Percentiles rank a stretch among this genome's conserved stretches.
Conservation (phyloP, 2,888 invertebrate species). For the Eutolmus rufibarbis region DNA sequence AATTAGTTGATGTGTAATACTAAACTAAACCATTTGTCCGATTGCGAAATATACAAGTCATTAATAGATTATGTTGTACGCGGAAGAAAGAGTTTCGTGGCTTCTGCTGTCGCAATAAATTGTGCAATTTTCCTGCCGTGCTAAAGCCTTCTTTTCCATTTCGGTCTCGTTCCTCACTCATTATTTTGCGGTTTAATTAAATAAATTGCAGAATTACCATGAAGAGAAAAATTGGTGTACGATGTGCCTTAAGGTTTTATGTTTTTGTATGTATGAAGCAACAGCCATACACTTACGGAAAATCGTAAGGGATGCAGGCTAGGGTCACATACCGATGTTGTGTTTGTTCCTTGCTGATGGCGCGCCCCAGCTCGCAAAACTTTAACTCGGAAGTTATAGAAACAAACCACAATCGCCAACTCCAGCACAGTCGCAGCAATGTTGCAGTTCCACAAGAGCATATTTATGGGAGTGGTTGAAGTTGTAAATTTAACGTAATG, state of each 20-base stretch:
- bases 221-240: slow-evolving; percentile 5
- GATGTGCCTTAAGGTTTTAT: slow-evolving; percentile 1
- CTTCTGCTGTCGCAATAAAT: background rate
- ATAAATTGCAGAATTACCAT: slow-evolving; percentile 34
- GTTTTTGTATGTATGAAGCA: background rate
- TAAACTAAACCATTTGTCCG: background rate
- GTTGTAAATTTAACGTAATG: slow-evolving; percentile 44
- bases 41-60: background rate
- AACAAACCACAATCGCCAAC: slow-evolving; percentile 32
- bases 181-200: slow-evolving; percentile 37
- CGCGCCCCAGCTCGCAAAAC: background rate
- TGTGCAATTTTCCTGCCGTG: background rate
- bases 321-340: background rate
- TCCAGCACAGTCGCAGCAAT: slow-evolving; percentile 28
- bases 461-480: slow-evolving; percentile 41
- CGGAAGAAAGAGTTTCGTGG: background rate
- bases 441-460: slow-evolving; percentile 17
- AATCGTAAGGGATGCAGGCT: slow-evolving; percentile 12
- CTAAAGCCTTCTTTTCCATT: background rate
- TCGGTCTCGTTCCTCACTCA: background rate
- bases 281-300: background rate
- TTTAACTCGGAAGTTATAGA: slow-evolving; percentile 14
- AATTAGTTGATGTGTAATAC: background rate
- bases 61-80: background rate
- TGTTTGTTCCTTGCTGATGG: background rate